These are phyloP conservation scores for Holothuria glaberrima DNA, from an alignment of 35 echinoderm and acorn worm species.

Conservation along the genomic window DNA sequence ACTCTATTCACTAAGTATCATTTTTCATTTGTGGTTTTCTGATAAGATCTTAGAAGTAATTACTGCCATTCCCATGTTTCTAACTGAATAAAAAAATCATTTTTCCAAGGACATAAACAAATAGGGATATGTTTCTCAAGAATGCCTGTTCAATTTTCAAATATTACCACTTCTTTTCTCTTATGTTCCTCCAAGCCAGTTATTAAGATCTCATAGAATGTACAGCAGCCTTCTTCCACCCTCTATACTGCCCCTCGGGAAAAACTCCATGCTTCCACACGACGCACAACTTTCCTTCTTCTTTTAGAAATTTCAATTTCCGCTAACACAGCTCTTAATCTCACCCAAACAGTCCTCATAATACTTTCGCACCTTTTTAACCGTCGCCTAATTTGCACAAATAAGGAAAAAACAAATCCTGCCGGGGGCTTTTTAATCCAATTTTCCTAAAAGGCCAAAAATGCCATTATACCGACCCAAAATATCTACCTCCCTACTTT, in stretches of 20 bases:
- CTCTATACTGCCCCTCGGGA: slow-evolving; percentile 36
- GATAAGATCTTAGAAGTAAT: too few species aligned
- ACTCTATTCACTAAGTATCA: too few species aligned
- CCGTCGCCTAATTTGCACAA: slow-evolving; percentile 66
- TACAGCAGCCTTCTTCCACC: slow-evolving; percentile 16
- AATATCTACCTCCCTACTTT: slow-evolving; percentile 53
- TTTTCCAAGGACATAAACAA: too few species aligned
- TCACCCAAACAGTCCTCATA: slow-evolving; percentile 64
- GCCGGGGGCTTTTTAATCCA: slow-evolving; percentile 69
- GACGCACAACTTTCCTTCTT: slow-evolving; percentile 21
- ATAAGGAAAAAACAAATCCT: slow-evolving; percentile 70
- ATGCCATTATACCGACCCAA: slow-evolving; percentile 61
- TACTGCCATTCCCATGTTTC: too few species aligned
- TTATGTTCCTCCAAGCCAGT: slow-evolving; percentile 41
- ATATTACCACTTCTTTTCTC: slow-evolving; percentile 34
- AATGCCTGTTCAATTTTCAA: slow-evolving; percentile 47
- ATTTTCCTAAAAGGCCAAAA: slow-evolving; percentile 70
- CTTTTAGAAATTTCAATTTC: slow-evolving; percentile 65
- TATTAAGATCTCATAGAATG: slow-evolving; percentile 63
- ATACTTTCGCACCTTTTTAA: slow-evolving; percentile 68
- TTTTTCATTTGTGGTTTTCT: too few species aligned
- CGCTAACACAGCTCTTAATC: slow-evolving; percentile 63
- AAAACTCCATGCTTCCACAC: slow-evolving; percentile 39
- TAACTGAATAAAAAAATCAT: too few species aligned
- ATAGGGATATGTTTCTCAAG: neutral